phyloP scores from a whole-genome alignment of 2,888 invertebrate genomes.

The Monopis laevigella region DNA sequence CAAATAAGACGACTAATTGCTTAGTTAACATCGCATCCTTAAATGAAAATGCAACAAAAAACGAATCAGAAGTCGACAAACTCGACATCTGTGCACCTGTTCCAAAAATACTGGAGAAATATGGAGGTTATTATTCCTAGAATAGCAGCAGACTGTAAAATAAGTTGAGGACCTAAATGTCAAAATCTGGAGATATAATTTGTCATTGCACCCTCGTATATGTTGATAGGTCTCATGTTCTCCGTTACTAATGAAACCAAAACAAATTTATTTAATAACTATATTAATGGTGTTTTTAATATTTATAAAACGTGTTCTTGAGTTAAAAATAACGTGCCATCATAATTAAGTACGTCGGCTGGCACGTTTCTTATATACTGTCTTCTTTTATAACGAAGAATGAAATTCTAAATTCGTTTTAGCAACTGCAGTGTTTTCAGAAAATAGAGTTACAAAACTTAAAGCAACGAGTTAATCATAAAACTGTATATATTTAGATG shows the following conservation, averaged over 20 bases:
- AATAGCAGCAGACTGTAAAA: conserved; percentile 64
- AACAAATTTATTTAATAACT: too few relatives aligned
- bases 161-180: conserved; percentile 5
- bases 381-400: too few relatives aligned
- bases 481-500: conserved; percentile 6
- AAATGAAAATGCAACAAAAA: conserved; percentile 1
- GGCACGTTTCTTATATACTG: too few relatives aligned
- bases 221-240: too few relatives aligned
- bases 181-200: too few relatives aligned
- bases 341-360: too few relatives aligned
- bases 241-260: too few relatives aligned
- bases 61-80: not conserved
- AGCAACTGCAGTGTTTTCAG: not conserved
- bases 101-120: conserved; percentile 47
- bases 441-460: too few relatives aligned
- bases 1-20: conserved; percentile 49
- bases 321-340: too few relatives aligned
- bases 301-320: too few relatives aligned
- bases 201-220: too few relatives aligned
- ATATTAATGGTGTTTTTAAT: too few relatives aligned
- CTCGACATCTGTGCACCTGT: conserved; percentile 61
- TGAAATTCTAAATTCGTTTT: not conserved
- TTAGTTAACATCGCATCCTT: conserved; percentile 12
- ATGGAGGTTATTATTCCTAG: conserved; percentile 60
- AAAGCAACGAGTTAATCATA: conserved; percentile 2